Conservation (phyloP, 2,888 invertebrate genomes). For the Agrotis exclamationis region DNA sequence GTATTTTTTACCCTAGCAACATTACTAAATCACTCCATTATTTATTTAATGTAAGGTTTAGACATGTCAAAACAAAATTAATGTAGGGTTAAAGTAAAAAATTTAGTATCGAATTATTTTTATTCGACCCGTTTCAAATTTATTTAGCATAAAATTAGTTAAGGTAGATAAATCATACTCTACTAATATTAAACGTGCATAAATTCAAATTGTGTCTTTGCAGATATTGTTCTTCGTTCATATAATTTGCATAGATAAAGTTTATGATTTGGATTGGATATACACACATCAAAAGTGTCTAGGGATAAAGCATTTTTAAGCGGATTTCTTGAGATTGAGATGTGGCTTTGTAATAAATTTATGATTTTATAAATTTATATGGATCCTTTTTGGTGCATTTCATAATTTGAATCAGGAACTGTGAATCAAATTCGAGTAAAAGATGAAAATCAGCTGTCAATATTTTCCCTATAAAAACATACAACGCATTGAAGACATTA, state of each 20-base stretch:
- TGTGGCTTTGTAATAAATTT: too few species aligned
- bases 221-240: not conserved
- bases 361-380: too few species aligned
- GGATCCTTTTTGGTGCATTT: too few species aligned
- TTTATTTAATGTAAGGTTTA: constrained; percentile 6
- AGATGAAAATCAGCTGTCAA: too few species aligned
- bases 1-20: constrained; percentile 1
- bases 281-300: too few species aligned
- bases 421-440: too few species aligned
- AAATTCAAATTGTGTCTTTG: not conserved
- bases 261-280: not conserved
- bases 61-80: not conserved
- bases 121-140: not conserved
- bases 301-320: too few species aligned
- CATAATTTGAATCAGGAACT: too few species aligned
- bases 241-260: not conserved
- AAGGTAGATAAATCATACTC: not conserved
- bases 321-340: too few species aligned
- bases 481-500: too few species aligned
- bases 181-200: not conserved
- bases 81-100: not conserved
- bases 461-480: too few species aligned
- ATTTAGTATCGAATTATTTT: constrained; percentile 3
- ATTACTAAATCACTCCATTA: constrained; percentile 8
- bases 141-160: not conserved